Percentiles rank a stretch among this genome's conserved stretches.
phyloP scores from a whole-genome alignment of 2,113 vertebrate genomes.

The Oryctolagus cuniculus region mOryCun1.1 NC_091435.1:48609001-48609500 shows the following conservation, averaged over 20 bases:
- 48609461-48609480: background rate
- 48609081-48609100: background rate
- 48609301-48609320: background rate
- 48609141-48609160: background rate
- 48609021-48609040: background rate
- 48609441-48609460: background rate
- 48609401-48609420: background rate
- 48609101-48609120: background rate
- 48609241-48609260: background rate
- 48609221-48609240: no score
- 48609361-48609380: background rate
- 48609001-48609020: background rate
- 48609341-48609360: background rate
- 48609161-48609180: background rate
- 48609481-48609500: background rate
- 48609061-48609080: background rate
- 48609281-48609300: background rate
- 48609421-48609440: background rate
- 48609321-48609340: background rate
- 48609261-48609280: background rate
- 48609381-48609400: background rate
- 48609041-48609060: fast-evolving
- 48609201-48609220: background rate
- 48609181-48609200: background rate
- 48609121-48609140: background rate